Evolutionary conservation across 1,140 invertebrate species (phyloP), one percentile per base, ranked within the genome.

Genomic region (Pachyrhynchus sulphureomaculatus): DNA sequence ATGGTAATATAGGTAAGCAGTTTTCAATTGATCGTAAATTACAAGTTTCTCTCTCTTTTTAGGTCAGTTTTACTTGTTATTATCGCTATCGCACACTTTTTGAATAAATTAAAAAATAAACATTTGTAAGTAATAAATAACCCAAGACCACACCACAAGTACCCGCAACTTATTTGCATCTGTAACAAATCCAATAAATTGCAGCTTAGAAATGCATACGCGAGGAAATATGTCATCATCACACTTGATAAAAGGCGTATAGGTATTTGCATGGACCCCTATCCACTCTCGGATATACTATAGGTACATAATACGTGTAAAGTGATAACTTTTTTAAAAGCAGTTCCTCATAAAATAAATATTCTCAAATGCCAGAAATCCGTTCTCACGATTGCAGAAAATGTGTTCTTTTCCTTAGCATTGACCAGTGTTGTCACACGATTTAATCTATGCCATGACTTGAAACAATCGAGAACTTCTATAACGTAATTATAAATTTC

Each of bases 121-220:
- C 15, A 42, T 42, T 4, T 18, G 17, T 20, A 1, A 24, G 32
- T 26, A 52, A 52, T 52, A 52, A 52, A 52, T 52, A 34, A 36
- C 29, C 24, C 13, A 29, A 44, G 52, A 54, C 52, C 52, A 54
- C 52, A 54, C 52, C 4, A 23, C 18, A 39, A 20, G 18, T 39
- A 53, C 55, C 55, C 32, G 45, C 34, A 49, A 58, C 45, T 58
- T 48, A 58, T 60, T 47, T 53, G 57, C 57, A 53, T 60, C 23
- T 60, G 47, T 32, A 60, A 60, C 57, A 53, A 53, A 60, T 37
- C 48, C 56, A 51, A 59, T 59, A 59, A 59, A 59, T 59, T 59
- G 44, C 36, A 23, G 34, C 36, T 59, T 51, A 32, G 33, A 36
- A 36, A 36, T 52, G 32, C 48, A 52, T 32, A 52, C 18, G 48